A percentile compares a stretch with the other conserved stretches of the same genome.
These are phyloP conservation scores for Rhynchophorus ferrugineus DNA, from an alignment of 1,140 invertebrate genomes.

Conservation along the genomic window DNA sequence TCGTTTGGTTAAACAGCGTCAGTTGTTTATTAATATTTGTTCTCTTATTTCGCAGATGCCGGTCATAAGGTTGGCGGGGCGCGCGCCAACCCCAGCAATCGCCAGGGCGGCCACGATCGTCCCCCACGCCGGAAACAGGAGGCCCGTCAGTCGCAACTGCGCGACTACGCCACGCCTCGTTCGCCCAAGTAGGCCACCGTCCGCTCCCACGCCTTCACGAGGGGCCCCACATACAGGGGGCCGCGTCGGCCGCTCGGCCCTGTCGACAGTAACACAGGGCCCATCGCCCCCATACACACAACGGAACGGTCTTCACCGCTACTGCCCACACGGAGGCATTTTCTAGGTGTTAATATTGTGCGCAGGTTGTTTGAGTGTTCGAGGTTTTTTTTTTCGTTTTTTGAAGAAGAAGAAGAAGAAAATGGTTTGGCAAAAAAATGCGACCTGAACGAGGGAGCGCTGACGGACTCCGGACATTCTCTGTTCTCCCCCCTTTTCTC, in stretches of 20 bases:
- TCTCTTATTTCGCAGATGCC: constrained; percentile 12
- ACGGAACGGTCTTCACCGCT: too few species aligned
- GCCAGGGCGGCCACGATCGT: constrained; percentile 23
- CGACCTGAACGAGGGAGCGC: not conserved
- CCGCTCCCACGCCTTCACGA: not conserved
- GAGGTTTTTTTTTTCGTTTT: not conserved
- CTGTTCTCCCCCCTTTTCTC: not conserved
- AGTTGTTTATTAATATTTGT: too few species aligned
- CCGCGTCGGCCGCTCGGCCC: not conserved
- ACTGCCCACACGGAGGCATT: constrained; percentile 3
- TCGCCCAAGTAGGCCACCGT: constrained; percentile 9
- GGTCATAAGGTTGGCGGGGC: constrained; percentile 14
- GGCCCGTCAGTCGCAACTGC: constrained; percentile 28
- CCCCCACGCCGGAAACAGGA: constrained; percentile 32
- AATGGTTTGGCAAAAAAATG: not conserved
- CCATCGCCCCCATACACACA: too few species aligned
- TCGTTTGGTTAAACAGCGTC: too few species aligned
- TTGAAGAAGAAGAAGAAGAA: not conserved
- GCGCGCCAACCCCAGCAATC: constrained; percentile 6
- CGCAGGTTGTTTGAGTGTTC: not conserved
- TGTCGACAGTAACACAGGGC: not conserved
- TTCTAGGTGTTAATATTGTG: constrained; percentile 1
- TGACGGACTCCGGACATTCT: not conserved
- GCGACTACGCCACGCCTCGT: constrained; percentile 32
- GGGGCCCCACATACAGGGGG: not conserved